Conservation (phyloP, 1,140 invertebrate genomes). For the Drosophila serrata region DNA sequence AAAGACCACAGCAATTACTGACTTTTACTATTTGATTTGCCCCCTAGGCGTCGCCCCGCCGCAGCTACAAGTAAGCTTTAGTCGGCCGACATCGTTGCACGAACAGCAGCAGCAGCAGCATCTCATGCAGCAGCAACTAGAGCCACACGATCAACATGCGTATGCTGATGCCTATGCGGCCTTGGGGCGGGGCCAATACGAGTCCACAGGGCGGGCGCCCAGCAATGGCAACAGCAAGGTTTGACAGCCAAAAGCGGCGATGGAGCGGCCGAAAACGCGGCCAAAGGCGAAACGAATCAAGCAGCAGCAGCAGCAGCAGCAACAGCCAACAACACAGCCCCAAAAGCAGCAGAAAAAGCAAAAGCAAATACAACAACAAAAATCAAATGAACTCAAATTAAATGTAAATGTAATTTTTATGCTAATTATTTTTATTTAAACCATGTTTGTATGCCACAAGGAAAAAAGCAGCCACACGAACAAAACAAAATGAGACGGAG, state of each 20-base stretch:
- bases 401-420: conserved; percentile 85
- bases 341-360: conserved; percentile 63
- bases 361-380: conserved; percentile 73
- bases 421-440: conserved; percentile 85
- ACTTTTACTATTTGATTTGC: conserved; percentile 14
- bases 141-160: conserved; percentile 64
- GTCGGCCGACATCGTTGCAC: conserved; percentile 86
- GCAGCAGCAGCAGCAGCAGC: conserved; percentile 39
- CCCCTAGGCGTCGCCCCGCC: conserved; percentile 88
- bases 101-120: conserved; percentile 87
- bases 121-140: conserved; percentile 69
- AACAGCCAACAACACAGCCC: conserved; percentile 53
- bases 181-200: conserved; percentile 86
- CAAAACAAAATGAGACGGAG: background rate
- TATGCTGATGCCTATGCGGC: conserved; percentile 88
- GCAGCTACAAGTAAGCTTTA: conserved; percentile 87
- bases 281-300: conserved; percentile 67
- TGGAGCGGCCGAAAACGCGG: conserved; percentile 62
- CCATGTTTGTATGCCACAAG: conserved; percentile 43
- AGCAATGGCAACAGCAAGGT: conserved; percentile 85
- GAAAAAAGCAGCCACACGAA: conserved; percentile 34
- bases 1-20: background rate
- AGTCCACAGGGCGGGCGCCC: conserved; percentile 86
- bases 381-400: conserved; percentile 85
- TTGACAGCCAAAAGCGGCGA: conserved; percentile 85